Percentiles rank a stretch among this genome's conserved stretches.
Evolutionary conservation across 1,140 invertebrate species (phyloP).

Genomic region (Pseudoatta argentina): DNA sequence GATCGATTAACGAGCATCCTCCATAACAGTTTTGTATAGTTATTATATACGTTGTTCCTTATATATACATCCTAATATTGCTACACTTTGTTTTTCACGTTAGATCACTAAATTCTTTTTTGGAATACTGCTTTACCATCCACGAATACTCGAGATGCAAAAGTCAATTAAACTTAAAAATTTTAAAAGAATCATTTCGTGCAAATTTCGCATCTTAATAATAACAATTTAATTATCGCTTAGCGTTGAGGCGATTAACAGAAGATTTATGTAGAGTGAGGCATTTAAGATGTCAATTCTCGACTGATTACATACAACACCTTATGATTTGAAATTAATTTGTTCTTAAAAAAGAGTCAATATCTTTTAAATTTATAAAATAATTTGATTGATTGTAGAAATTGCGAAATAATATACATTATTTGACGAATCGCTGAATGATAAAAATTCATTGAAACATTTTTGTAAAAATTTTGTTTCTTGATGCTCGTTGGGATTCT

Average conservation of each 20-base stretch:
- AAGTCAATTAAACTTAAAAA: conserved; percentile 32
- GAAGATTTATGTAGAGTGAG: conserved; percentile 9
- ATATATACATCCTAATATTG: conserved; percentile 81
- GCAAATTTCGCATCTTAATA: conserved; percentile 6
- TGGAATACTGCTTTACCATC: conserved; percentile 45
- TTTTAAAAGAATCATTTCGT: conserved; percentile 32
- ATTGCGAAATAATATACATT: not conserved
- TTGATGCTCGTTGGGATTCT: not conserved
- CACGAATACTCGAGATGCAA: conserved; percentile 2
- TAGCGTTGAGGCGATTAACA: conserved; percentile 1
- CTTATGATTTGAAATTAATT: not conserved
- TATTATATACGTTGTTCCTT: conserved; percentile 54
- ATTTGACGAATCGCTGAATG: not conserved
- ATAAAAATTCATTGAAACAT: conserved; percentile 4
- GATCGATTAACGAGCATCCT: conserved; percentile 6
- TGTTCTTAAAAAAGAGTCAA: not conserved
- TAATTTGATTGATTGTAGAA: not conserved
- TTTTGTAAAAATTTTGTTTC: not conserved
- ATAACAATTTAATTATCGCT: conserved; percentile 45
- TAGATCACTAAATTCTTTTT: conserved; percentile 72
- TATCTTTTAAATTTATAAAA: conserved; percentile 2
- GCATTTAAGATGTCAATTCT: conserved; percentile 31
- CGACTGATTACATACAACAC: not conserved
- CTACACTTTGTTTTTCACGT: conserved; percentile 78
- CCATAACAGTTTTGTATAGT: conserved; percentile 30